Conservation (phyloP, 2,888 invertebrate genomes). For the Thecocarcelia acutangulata region DNA sequence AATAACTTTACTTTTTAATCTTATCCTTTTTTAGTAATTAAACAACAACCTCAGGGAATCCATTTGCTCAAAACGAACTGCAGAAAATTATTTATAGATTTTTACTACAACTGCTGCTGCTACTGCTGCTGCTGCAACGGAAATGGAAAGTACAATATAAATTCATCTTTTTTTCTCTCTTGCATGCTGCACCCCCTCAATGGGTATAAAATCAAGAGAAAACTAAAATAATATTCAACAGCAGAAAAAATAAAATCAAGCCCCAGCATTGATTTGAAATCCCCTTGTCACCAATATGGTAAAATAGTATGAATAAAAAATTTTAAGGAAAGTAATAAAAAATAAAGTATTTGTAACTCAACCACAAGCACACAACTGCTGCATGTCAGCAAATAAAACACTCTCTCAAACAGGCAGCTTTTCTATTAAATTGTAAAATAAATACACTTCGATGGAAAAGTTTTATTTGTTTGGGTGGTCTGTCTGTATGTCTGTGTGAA, state of each 20-base stretch:
- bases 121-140: neutral
- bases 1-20: constrained; percentile 1
- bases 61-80: no score
- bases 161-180: neutral
- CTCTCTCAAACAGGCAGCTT: neutral
- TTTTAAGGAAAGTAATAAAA: constrained; percentile 26
- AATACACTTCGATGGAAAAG: constrained; percentile 12
- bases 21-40: constrained; percentile 19
- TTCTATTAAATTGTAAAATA: neutral
- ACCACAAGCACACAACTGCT: constrained; percentile 35
- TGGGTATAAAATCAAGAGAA: neutral
- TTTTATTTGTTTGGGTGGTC: constrained; percentile 18
- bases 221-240: constrained; percentile 7
- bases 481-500: neutral
- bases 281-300: constrained; percentile 39
- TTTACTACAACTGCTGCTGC: no score
- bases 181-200: neutral
- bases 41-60: constrained; percentile 17
- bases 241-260: constrained; percentile 4
- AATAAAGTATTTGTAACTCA: constrained; percentile 21
- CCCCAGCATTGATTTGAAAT: constrained; percentile 48
- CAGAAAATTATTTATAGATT: constrained; percentile 10
- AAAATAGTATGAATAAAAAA: constrained; percentile 2
- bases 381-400: constrained; percentile 37
- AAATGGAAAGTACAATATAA: constrained; percentile 19